Evolutionary conservation across 64 coral and sea anemone genomes (phyloP), one percentile per base, ranked within the genome.

Genomic region (Montipora efflorescens): DNA sequence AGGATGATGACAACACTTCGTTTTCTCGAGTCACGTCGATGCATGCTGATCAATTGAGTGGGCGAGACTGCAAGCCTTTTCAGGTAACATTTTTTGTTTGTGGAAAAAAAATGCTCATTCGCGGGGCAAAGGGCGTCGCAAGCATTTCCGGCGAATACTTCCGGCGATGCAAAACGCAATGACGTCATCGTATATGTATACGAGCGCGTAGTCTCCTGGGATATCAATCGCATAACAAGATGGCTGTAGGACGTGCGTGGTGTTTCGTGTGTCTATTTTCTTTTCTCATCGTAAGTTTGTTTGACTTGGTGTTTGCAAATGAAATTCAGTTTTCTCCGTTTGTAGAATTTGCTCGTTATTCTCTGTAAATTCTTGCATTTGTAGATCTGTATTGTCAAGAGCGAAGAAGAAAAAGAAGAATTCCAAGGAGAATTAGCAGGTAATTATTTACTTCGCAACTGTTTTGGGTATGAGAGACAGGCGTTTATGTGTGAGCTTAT

Each of bases 211-310:
- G 74, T 19, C 44, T 71, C 13, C 19, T 45, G 15, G 44, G 82
- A 49, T 21, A 28, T 5, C 47, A 75, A 16, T 82, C 9, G 45
- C 8, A 45, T 48, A 53, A 21, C 16, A 75, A 20, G 12, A 89
- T 89, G 87, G 87, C 87, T 48, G 4, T 5, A 1, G 76, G 47
- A 1, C 15, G 9, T 46, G 0, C 49, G 0, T 47, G 51, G 75
- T 57, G 13, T 55, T 22, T 53, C 15, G 8, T 59, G 5, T 77
- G 15, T 7, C 47, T 89, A 2, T 66, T 19, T 21, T 59, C 19
- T 22, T 18, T 48, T 11, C 51, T 89, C 19, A 67, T 77, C 15
- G 87, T 89, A 89, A 89, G 87, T 76, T 59, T n/a, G 53, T 11
- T 57, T 57, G 53, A 57, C 7, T 6, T 57, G 11, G 0, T 8